These are phyloP conservation scores for Medauroidea extradentata DNA, from an alignment of 1,140 invertebrate species.

Conservation along the genomic window DNA sequence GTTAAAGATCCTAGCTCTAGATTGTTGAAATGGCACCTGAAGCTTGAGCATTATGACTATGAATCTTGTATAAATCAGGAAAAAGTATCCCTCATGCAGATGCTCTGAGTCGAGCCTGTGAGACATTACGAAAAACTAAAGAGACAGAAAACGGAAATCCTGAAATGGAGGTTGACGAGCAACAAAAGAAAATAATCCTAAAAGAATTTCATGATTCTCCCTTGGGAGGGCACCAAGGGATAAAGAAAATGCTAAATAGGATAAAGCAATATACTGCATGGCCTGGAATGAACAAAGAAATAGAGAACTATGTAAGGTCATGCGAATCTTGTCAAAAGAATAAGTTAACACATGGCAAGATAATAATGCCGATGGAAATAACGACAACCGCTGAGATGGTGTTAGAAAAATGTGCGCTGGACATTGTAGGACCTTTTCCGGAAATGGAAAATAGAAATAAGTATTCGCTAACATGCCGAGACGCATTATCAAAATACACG, in stretches of 20 bases:
- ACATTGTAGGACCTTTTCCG: conserved; percentile 26
- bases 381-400: conserved; percentile 19
- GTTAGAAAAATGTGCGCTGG: conserved; percentile 22
- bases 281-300: conserved; percentile 14
- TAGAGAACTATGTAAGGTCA: conserved; percentile 11
- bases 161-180: not conserved
- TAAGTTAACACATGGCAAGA: conserved; percentile 19
- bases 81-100: conserved; percentile 36
- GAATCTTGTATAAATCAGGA: conserved; percentile 43
- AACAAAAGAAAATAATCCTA: conserved; percentile 7
- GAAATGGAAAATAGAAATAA: conserved; percentile 18
- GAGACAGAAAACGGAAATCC: not conserved
- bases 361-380: conserved; percentile 18
- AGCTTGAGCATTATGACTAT: conserved; percentile 46
- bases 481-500: conserved; percentile 5
- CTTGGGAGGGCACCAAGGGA: conserved; percentile 16
- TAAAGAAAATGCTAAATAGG: conserved; percentile 9
- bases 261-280: conserved; percentile 17
- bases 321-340: conserved; percentile 16
- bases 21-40: conserved; percentile 48
- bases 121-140: conserved; percentile 4
- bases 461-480: conserved; percentile 18
- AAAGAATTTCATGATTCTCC: conserved; percentile 20
- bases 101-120: conserved; percentile 22
- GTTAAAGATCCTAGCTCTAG: conserved; percentile 45